phyloP scores from a whole-genome alignment of 2,888 invertebrate genomes.

The Heliconius sara region DNA sequence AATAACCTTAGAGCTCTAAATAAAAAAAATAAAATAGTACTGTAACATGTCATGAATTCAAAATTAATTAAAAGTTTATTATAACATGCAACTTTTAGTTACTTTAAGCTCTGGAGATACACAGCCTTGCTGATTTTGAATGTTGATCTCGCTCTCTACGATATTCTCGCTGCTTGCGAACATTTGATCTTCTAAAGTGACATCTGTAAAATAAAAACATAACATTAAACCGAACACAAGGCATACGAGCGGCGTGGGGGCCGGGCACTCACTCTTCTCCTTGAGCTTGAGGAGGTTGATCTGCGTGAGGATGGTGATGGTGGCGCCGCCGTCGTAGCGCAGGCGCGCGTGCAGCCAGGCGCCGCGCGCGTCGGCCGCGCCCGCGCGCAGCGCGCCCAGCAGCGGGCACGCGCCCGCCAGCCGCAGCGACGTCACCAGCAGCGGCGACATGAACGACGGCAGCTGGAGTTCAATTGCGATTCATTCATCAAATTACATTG shows the following conservation, averaged over 20 bases:
- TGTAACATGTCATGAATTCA: not conserved
- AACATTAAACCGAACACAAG: not conserved
- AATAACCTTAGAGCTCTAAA: too few relatives aligned
- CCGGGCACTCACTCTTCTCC: slow-evolving; percentile 68
- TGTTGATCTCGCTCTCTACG: slow-evolving; percentile 54
- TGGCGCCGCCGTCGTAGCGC: slow-evolving; percentile 90
- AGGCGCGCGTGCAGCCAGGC: slow-evolving; percentile 95
- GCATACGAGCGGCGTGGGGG: too few relatives aligned
- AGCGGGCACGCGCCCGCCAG: slow-evolving; percentile 88
- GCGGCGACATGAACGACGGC: slow-evolving; percentile 94
- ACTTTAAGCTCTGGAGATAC: slow-evolving; percentile 58
- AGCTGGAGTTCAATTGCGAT: slow-evolving; percentile 68
- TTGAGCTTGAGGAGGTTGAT: slow-evolving; percentile 87
- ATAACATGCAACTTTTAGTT: slow-evolving; percentile 32
- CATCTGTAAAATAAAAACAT: slow-evolving; percentile 56
- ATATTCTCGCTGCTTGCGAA: slow-evolving; percentile 54
- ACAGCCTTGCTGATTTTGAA: slow-evolving; percentile 38
- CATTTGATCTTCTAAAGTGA: slow-evolving; percentile 70
- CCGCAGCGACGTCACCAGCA: slow-evolving; percentile 89
- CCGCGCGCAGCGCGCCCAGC: slow-evolving; percentile 85
- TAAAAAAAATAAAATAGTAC: not conserved
- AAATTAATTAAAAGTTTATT: not conserved
- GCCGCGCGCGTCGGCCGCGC: slow-evolving; percentile 90
- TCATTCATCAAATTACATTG: too few relatives aligned
- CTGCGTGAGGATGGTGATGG: slow-evolving; percentile 94